Base-by-base conservation (phyloP, 2,888 invertebrate species). In the Campaea margaritaria region DNA sequence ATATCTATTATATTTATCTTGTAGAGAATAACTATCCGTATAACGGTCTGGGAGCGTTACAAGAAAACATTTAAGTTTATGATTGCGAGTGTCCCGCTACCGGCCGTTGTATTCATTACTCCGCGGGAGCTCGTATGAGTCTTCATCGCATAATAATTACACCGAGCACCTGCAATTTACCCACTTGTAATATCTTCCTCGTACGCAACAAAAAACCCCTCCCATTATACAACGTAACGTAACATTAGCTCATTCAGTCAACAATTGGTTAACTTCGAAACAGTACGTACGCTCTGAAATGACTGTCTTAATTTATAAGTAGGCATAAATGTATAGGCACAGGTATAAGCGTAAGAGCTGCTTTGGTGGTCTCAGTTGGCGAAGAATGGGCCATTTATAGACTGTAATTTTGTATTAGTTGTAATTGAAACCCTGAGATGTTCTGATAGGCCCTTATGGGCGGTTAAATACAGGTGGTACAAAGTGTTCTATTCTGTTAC, bases 331-430 rank as follows among this genome's bases (percentile, higher is more conserved):
- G 41, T 21, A 21, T 3, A 5, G 5, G 21, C 21, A 21, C 21
- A 21, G 5, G 21, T 31, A 31, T 31, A 31, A 31, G 31, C 31
- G 10, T 31, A 31, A 28, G 21, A 47, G 31, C 49, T 21, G 71
- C 81, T 74, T 71, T 73, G 86, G 85, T 84, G 85, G 85, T 82
- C 85, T 62, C 60, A 68, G 73, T 72, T 72, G 72, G 76, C 77
- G 76, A 76, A 78, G 78, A 76, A 82, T 81, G 72, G 79, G 69
- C 81, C 76, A 79, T 85, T 85, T 82, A 79, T 79, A 75, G 73
- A 71, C 72, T 72, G 81, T 82, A 77, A 82, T 86, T 84, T 86
- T 50, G 75, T 82, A 85, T 82, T 83, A 80, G 75, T 77, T 76
- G 74, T 80, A 78, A 79, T 84, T 78, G 79, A 76, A 81, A 74